Conservation (phyloP, 2,797 vertebrate genomes). For the Chaetodon trifasciatus region DNA sequence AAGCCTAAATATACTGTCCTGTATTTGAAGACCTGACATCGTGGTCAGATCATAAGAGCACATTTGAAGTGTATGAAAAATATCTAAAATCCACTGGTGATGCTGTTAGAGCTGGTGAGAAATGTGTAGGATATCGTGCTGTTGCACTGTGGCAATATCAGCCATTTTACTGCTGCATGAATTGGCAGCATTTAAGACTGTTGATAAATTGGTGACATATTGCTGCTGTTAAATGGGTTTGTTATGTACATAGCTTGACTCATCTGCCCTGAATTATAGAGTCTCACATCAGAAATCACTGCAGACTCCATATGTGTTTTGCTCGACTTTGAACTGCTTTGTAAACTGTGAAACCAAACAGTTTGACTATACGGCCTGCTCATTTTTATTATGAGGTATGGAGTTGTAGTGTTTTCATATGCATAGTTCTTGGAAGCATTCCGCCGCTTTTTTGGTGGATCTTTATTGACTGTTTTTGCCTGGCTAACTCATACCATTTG, state of each 20-base stretch:
- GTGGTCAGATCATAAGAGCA: neutral
- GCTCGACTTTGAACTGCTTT: conserved; percentile 53
- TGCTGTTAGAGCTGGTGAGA: conserved; percentile 7
- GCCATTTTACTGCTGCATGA: conserved; percentile 35
- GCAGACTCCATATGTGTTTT: conserved; percentile 46
- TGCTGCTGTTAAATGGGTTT: conserved; percentile 57
- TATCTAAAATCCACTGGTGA: neutral
- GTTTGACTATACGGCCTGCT: conserved; percentile 30
- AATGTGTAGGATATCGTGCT: conserved; percentile 15
- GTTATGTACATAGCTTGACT: conserved; percentile 58
- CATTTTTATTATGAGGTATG: conserved; percentile 36
- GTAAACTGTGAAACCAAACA: conserved; percentile 64
- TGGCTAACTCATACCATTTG: conserved; percentile 52
- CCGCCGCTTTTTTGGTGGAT: conserved; percentile 37
- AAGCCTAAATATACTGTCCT: neutral
- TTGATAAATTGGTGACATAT: conserved; percentile 57
- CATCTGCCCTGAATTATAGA: conserved; percentile 67
- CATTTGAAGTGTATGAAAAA: neutral
- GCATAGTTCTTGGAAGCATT: conserved; percentile 48
- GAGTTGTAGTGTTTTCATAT: conserved; percentile 52
- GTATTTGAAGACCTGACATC: conserved; percentile 8
- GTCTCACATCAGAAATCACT: conserved; percentile 51
- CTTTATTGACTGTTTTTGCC: conserved; percentile 71
- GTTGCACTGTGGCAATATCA: conserved; percentile 28
- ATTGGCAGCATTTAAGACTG: conserved; percentile 24